Percentiles rank a stretch among this genome's conserved stretches.
These are phyloP conservation scores for Chelonia mydas DNA, from an alignment of 2,797 vertebrate species.

Conservation along the genomic window DNA sequence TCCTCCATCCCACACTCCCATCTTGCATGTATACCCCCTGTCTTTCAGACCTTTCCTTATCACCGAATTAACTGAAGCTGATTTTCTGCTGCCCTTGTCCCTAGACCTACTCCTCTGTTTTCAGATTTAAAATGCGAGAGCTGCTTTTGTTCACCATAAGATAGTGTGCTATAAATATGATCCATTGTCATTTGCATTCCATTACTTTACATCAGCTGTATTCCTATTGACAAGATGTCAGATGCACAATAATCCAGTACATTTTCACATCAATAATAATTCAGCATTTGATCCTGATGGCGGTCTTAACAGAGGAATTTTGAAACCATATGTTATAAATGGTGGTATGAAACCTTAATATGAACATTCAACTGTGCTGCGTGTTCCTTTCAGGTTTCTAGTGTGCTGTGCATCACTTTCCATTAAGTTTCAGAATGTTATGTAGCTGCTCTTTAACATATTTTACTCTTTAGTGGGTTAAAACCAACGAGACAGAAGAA, in stretches of 20 bases:
- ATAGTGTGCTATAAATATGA: constrained; percentile 19
- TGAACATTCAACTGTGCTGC: background rate
- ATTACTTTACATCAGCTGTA: constrained; percentile 33
- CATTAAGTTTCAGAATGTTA: background rate
- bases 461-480: background rate
- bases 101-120: background rate
- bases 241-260: background rate
- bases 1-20: background rate
- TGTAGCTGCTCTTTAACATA: background rate
- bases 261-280: constrained; percentile 46
- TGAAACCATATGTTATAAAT: constrained; percentile 51
- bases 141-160: constrained; percentile 24
- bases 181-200: constrained; percentile 36
- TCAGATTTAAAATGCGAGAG: background rate
- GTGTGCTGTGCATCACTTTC: background rate
- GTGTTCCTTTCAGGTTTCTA: background rate
- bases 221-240: constrained; percentile 27
- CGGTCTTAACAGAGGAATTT: constrained; percentile 23
- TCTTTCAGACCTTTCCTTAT: background rate
- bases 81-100: background rate
- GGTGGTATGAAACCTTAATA: background rate
- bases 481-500: background rate
- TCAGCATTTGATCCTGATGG: constrained; percentile 40
- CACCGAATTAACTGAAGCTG: background rate
- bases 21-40: background rate